Conservation (phyloP, 2,113 vertebrate genomes). For the Antigone vipio region DNA sequence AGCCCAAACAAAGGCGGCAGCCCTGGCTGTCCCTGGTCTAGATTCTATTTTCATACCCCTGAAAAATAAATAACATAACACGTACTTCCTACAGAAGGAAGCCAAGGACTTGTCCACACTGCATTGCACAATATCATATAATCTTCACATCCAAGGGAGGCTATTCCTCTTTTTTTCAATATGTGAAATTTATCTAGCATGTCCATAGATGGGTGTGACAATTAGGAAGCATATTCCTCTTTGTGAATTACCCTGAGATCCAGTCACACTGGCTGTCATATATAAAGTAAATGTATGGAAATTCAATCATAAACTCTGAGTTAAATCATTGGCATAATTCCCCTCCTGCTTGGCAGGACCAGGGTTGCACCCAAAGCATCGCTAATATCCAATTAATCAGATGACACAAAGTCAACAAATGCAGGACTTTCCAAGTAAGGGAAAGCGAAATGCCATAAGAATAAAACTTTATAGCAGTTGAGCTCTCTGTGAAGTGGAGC, state of each 20-base stretch:
- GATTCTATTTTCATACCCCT: background rate
- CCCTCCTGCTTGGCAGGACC: background rate
- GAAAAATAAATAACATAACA: slow-evolving; percentile 39
- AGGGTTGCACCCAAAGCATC: slow-evolving; percentile 6
- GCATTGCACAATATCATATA: background rate
- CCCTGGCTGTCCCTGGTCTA: background rate
- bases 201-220: background rate
- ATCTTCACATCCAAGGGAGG: background rate
- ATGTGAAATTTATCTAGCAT: background rate
- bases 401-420: slow-evolving; percentile 29
- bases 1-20: background rate
- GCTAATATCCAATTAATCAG: slow-evolving; percentile 40
- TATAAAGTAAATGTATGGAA: background rate
- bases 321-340: background rate
- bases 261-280: background rate
- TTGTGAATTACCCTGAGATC: background rate
- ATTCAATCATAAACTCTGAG: slow-evolving; percentile 10
- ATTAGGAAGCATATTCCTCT: background rate
- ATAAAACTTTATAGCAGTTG: background rate
- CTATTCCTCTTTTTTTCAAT: background rate
- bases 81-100: slow-evolving; percentile 10
- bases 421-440: background rate
- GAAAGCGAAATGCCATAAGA: background rate
- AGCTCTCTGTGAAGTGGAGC: background rate
- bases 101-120: slow-evolving; percentile 14